These are phyloP conservation scores for Synanthedon formicaeformis DNA, from an alignment of 2,888 invertebrate species.

Conservation along the genomic window DNA sequence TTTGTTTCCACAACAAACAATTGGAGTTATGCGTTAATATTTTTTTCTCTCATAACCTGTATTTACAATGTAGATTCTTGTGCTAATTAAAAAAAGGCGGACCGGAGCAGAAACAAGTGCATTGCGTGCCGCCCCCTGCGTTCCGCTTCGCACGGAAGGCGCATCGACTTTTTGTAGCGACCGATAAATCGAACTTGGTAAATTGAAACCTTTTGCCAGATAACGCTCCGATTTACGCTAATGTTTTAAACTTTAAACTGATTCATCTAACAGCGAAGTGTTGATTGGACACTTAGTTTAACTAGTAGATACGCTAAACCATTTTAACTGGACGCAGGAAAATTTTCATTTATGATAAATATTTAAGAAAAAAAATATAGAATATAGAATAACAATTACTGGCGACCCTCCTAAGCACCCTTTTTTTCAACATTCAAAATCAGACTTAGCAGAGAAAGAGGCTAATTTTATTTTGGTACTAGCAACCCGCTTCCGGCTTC, in stretches of 20 bases:
- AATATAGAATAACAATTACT: too few species aligned
- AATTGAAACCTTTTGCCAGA: conserved; percentile 37
- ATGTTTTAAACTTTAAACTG: conserved; percentile 5
- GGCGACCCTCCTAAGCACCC: too few species aligned
- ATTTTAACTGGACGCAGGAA: too few species aligned
- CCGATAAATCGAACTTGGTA: conserved; percentile 42
- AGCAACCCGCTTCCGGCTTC: too few species aligned
- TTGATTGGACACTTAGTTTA: too few species aligned
- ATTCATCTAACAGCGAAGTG: neutral
- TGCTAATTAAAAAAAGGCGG: neutral
- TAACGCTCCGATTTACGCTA: conserved; percentile 1
- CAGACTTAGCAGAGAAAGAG: too few species aligned
- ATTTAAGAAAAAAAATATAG: too few species aligned
- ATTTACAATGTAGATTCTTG: conserved; percentile 1
- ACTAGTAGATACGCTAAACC: too few species aligned
- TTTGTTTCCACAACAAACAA: neutral
- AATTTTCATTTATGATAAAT: too few species aligned
- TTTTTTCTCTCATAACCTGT: neutral
- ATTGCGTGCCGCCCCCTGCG: conserved; percentile 48
- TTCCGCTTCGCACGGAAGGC: conserved; percentile 48
- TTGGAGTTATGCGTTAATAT: neutral
- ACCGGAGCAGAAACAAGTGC: conserved; percentile 14
- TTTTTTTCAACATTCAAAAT: too few species aligned
- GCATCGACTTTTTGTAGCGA: conserved; percentile 32
- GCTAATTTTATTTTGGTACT: too few species aligned